phyloP scores from a whole-genome alignment of 2,797 vertebrate species.

The Poecile montanus region DNA sequence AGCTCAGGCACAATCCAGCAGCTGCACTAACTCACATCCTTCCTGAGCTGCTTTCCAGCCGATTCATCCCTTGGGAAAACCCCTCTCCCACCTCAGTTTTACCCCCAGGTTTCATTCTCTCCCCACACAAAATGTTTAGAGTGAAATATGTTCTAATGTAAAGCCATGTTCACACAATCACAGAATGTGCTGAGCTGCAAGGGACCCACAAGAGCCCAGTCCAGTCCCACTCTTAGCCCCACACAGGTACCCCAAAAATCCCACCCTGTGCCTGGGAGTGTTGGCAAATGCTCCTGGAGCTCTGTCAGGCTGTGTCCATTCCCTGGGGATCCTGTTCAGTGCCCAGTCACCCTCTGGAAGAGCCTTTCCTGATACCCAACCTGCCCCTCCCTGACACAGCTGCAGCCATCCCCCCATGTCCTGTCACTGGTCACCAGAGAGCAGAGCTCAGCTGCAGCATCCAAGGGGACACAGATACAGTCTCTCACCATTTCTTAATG shows the following conservation, averaged over 20 bases:
- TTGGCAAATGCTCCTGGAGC: not conserved
- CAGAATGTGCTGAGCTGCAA: not conserved
- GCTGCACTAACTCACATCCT: not conserved
- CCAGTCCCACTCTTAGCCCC: not conserved
- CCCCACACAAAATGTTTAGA: fast-evolving
- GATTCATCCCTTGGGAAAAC: not conserved
- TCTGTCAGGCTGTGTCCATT: not conserved
- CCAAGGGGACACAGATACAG: not conserved
- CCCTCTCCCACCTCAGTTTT: not conserved
- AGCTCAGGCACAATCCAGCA: not conserved
- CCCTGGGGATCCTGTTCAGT: not conserved
- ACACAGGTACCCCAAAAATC: not conserved
- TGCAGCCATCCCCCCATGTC: not conserved
- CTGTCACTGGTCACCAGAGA: not conserved
- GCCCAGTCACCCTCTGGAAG: not conserved
- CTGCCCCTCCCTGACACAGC: not conserved
- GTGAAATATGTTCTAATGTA: fast-evolving
- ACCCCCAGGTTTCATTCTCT: not conserved
- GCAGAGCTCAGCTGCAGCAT: not conserved
- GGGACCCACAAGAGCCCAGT: not conserved
- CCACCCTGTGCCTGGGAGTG: not conserved
- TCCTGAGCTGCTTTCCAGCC: not conserved
- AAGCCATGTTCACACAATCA: fast-evolving
- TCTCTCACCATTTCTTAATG: not conserved
- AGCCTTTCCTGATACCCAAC: not conserved